A percentile compares a stretch with the other conserved stretches of the same genome.
Conservation (phyloP, 2,113 vertebrate genomes). For the Marmota monax region DNA sequence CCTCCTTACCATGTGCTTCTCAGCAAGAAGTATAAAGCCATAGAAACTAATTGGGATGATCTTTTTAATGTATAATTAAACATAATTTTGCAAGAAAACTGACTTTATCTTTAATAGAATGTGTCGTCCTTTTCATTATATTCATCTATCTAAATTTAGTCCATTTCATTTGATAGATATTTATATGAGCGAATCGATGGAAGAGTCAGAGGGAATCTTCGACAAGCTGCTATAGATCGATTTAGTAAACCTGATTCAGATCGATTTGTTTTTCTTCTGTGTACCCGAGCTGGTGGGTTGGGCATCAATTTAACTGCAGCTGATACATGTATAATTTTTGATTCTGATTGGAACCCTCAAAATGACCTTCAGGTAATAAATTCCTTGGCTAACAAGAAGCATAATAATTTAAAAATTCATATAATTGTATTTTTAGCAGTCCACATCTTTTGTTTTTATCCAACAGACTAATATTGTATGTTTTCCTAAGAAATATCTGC, state of each 20-base stretch:
- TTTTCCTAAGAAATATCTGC: conserved; percentile 5
- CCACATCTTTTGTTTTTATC: conserved; percentile 25
- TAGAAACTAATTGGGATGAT: background rate
- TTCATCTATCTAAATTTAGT: conserved; percentile 47
- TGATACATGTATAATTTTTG: conserved; percentile 99
- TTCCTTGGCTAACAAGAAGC: background rate
- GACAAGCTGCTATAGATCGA: conserved; percentile 98
- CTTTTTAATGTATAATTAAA: background rate
- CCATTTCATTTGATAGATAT: conserved; percentile 88
- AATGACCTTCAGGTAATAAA: conserved; percentile 96
- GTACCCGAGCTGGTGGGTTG: conserved; percentile 97
- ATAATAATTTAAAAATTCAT: conserved; percentile 2
- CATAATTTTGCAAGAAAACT: background rate
- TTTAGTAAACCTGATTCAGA: conserved; percentile 99
- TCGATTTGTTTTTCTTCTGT: conserved; percentile 98
- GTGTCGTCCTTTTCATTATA: conserved; percentile 36
- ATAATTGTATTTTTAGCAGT: background rate
- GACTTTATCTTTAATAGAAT: conserved; percentile 7
- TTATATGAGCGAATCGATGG: conserved; percentile 98
- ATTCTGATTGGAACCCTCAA: conserved; percentile 99
- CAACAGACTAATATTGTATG: background rate
- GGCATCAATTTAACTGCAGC: conserved; percentile 99
- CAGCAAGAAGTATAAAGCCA: conserved; percentile 10
- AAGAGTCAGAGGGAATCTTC: conserved; percentile 96
- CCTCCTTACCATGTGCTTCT: background rate